These are phyloP conservation scores for Halcyon senegalensis DNA, from an alignment of 2,113 vertebrate genomes.

Conservation along the genomic window DNA sequence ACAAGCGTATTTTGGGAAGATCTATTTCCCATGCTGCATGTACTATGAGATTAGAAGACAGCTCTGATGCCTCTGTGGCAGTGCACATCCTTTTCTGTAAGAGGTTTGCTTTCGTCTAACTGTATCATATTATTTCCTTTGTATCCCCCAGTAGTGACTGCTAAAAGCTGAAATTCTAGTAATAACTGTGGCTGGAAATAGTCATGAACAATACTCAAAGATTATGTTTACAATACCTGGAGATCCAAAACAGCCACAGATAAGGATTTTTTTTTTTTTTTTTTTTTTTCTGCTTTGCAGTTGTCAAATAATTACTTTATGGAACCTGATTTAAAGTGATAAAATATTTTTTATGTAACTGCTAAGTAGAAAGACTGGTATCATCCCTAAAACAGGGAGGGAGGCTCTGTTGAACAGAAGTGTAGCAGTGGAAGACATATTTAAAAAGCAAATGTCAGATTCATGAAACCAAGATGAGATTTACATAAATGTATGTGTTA, in stretches of 20 bases:
- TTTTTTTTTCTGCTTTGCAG: background rate
- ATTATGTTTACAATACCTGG: constrained; percentile 13
- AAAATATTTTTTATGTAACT: background rate
- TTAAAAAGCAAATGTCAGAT: background rate
- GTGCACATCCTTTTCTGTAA: background rate
- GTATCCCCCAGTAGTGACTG: background rate
- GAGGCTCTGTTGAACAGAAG: background rate
- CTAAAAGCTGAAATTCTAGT: constrained; percentile 13
- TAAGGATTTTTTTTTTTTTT: background rate
- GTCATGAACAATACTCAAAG: background rate
- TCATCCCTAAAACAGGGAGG: background rate
- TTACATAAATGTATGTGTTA: background rate
- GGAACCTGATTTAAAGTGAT: background rate
- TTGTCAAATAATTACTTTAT: constrained; percentile 50
- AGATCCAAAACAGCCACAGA: constrained; percentile 2
- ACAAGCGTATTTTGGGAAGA: background rate
- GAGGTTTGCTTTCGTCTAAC: background rate
- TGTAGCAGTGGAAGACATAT: background rate
- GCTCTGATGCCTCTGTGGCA: background rate
- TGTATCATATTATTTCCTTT: background rate
- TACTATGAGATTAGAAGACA: background rate
- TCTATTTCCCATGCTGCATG: background rate
- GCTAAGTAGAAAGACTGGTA: background rate
- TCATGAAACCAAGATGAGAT: background rate
- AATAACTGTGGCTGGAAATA: background rate